Percentiles rank a stretch among this genome's conserved stretches.
Conservation (phyloP, 1,140 invertebrate genomes). For the Drosophila eugracilis region DNA sequence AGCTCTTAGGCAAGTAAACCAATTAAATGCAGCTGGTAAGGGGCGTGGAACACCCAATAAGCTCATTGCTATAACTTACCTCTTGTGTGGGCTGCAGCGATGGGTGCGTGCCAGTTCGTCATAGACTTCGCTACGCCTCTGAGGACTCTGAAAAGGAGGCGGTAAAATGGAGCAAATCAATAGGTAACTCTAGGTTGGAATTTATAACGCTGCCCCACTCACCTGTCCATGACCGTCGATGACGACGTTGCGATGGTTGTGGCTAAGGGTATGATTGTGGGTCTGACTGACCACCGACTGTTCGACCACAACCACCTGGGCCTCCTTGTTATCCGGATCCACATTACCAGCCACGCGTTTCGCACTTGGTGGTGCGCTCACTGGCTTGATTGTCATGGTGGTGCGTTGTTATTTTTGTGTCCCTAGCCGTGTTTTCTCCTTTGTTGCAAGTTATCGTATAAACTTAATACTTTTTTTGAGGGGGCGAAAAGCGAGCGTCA, state of each 20-base stretch:
- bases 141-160: constrained; percentile 67
- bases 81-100: constrained; percentile 82
- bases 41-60: background rate
- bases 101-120: constrained; percentile 78
- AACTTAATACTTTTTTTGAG: background rate
- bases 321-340: constrained; percentile 64
- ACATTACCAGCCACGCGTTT: constrained; percentile 62
- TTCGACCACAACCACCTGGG: constrained; percentile 67
- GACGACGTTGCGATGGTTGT: constrained; percentile 59
- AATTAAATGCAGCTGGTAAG: constrained; percentile 20
- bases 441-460: background rate
- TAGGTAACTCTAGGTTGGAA: background rate
- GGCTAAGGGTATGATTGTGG: constrained; percentile 19
- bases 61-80: constrained; percentile 37
- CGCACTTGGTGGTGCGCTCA: constrained; percentile 70
- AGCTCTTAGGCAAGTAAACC: background rate
- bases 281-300: constrained; percentile 72
- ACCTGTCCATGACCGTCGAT: constrained; percentile 72
- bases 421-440: background rate
- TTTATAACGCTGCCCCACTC: background rate
- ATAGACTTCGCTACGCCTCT: constrained; percentile 76
- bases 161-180: constrained; percentile 1
- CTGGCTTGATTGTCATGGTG: constrained; percentile 78
- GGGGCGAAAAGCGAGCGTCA: constrained; percentile 12
- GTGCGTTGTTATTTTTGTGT: constrained; percentile 16